Conservation (phyloP, 2,888 invertebrate species). For the Meandrusa payeni region DNA sequence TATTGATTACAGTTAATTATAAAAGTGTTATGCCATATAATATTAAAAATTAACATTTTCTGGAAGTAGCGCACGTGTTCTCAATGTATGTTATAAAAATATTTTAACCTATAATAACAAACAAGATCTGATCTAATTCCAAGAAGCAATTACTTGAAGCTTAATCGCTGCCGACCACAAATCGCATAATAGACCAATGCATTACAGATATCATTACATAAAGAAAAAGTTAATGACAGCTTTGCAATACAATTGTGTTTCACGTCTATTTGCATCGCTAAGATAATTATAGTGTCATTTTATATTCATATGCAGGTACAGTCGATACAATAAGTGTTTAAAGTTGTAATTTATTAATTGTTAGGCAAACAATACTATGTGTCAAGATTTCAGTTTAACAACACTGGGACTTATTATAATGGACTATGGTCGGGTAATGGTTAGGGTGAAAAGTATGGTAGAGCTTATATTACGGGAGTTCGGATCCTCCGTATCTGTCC, state of each 20-base stretch:
- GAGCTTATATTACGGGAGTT: too few species aligned
- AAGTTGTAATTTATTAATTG: too few species aligned
- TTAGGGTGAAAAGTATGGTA: too few species aligned
- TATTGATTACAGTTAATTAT: too few species aligned
- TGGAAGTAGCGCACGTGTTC: neutral
- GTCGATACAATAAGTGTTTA: conserved; percentile 20
- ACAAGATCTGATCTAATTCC: conserved; percentile 1
- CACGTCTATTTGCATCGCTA: conserved; percentile 44
- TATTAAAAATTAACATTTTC: too few species aligned
- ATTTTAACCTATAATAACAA: neutral
- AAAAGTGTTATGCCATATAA: too few species aligned
- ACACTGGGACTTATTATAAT: too few species aligned
- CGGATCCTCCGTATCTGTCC: too few species aligned
- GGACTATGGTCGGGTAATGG: too few species aligned
- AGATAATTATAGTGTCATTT: conserved; percentile 37
- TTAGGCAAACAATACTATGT: too few species aligned
- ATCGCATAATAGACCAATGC: conserved; percentile 30
- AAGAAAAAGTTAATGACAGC: conserved; percentile 24
- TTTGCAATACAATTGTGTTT: conserved; percentile 37
- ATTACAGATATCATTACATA: conserved; percentile 8
- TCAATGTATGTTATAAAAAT: neutral
- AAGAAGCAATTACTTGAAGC: conserved; percentile 5
- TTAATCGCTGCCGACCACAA: conserved; percentile 23
- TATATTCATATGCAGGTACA: conserved; percentile 32
- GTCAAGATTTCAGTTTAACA: too few species aligned